A percentile compares a stretch with the other conserved stretches of the same genome.
These are phyloP conservation scores for Theristicus caerulescens DNA, from an alignment of 2,113 vertebrate species.

Conservation along the genomic window DNA sequence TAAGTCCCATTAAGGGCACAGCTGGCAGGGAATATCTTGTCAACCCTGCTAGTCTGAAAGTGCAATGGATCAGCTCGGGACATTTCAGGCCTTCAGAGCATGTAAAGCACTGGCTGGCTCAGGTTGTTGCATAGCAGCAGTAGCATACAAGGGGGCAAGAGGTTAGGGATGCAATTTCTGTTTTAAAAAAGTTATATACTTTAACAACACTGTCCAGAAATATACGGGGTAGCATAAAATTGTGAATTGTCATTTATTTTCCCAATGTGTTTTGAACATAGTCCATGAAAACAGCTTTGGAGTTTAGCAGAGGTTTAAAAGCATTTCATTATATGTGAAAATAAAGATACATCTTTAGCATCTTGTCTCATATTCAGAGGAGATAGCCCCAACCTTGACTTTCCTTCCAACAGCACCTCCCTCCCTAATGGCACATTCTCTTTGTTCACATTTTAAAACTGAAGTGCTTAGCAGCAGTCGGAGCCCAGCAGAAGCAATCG, in stretches of 20 bases:
- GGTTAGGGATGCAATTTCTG: neutral
- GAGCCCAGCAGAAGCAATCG: slow-evolving; percentile 16
- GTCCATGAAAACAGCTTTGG: neutral
- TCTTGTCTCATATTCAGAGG: slow-evolving; percentile 2
- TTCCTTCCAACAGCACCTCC: neutral
- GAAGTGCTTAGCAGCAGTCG: slow-evolving; percentile 38
- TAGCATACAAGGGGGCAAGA: neutral
- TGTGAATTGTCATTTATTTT: neutral
- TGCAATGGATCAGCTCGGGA: slow-evolving; percentile 37
- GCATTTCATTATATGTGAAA: neutral
- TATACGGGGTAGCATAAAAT: neutral
- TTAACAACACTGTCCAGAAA: neutral
- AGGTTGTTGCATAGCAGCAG: neutral
- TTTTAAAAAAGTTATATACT: neutral
- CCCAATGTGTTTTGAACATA: neutral
- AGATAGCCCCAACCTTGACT: slow-evolving; percentile 29
- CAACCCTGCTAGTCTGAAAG: slow-evolving; percentile 15
- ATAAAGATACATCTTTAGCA: neutral
- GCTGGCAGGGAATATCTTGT: slow-evolving; percentile 28
- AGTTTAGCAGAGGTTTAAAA: slow-evolving; percentile 39
- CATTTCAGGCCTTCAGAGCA: neutral
- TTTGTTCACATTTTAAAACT: slow-evolving; percentile 55
- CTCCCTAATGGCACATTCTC: slow-evolving; percentile 15
- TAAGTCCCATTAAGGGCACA: slow-evolving; percentile 53
- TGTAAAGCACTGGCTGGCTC: slow-evolving; percentile 4